Conservation (phyloP, 2,113 vertebrate species). For the Cromileptes altivelis region DNA sequence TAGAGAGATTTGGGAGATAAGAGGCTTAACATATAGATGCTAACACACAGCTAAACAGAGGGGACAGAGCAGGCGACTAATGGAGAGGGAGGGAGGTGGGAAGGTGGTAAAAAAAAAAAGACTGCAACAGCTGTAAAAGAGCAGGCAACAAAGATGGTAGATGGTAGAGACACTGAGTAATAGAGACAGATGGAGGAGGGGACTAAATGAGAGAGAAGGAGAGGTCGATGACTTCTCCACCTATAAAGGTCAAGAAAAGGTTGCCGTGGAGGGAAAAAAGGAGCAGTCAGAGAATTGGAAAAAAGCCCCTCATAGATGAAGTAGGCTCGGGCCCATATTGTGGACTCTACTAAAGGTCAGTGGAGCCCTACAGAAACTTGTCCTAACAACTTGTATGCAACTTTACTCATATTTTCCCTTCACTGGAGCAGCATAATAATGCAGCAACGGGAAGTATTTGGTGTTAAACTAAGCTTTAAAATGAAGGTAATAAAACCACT, state of each 20-base stretch:
- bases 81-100: conserved; percentile 11
- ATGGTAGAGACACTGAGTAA: conserved; percentile 35
- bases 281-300: conserved; percentile 33
- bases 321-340: conserved; percentile 18
- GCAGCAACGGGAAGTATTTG: not conserved
- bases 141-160: conserved; percentile 19
- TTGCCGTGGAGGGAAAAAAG: conserved; percentile 42
- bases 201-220: conserved; percentile 35
- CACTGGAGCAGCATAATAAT: not conserved
- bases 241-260: conserved; percentile 63
- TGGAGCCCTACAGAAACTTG: conserved; percentile 20
- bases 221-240: conserved; percentile 43
- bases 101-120: not conserved
- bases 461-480: not conserved
- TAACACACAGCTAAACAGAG: conserved; percentile 6
- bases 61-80: conserved; percentile 30
- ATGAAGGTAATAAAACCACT: not conserved
- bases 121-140: conserved; percentile 22
- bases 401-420: not conserved
- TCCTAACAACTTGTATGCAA: not conserved
- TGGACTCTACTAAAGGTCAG: conserved; percentile 38
- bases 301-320: conserved; percentile 45
- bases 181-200: conserved; percentile 46
- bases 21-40: conserved; percentile 6
- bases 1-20: conserved; percentile 6